These are phyloP conservation scores for Platerodrilus igneus DNA, from an alignment of 2,888 invertebrate genomes.

Conservation along the genomic window DNA sequence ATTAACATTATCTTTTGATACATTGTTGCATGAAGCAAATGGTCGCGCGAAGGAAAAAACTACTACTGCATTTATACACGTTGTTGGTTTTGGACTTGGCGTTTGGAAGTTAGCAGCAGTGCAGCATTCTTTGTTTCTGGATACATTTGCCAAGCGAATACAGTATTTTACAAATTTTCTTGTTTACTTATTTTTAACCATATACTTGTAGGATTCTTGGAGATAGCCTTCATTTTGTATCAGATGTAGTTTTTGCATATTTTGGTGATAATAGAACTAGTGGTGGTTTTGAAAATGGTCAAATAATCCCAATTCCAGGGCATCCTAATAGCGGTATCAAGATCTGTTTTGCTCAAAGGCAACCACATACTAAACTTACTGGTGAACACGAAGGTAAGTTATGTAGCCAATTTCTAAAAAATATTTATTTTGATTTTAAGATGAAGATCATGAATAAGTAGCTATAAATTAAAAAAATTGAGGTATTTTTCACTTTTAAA, in stretches of 20 bases:
- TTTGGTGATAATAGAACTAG: constrained; percentile 49
- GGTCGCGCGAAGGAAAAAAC: constrained; percentile 50
- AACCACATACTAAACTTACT: constrained; percentile 54
- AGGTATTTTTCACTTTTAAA: too few relatives aligned
- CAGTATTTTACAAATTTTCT: constrained; percentile 34
- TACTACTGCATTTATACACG: constrained; percentile 58
- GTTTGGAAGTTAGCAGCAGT: constrained; percentile 61
- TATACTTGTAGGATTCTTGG: constrained; percentile 39
- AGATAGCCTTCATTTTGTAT: constrained; percentile 50
- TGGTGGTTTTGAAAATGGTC: constrained; percentile 50
- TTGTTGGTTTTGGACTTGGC: constrained; percentile 63
- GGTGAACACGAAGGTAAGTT: constrained; percentile 48
- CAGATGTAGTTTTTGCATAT: constrained; percentile 64
- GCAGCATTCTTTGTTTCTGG: constrained; percentile 59
- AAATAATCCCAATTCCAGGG: constrained; percentile 28
- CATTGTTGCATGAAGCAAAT: constrained; percentile 59
- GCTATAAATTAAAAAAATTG: too few relatives aligned
- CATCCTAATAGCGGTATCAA: constrained; percentile 39
- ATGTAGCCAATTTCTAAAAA: too few relatives aligned
- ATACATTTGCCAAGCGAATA: constrained; percentile 60
- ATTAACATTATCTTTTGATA: constrained; percentile 56
- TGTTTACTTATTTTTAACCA: background rate
- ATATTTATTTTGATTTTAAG: too few relatives aligned
- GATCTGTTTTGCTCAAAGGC: constrained; percentile 51
- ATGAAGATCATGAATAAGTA: too few relatives aligned